Evolutionary conservation across 2,888 invertebrate genomes (phyloP).

Genomic region (Agonopterix arenella): DNA sequence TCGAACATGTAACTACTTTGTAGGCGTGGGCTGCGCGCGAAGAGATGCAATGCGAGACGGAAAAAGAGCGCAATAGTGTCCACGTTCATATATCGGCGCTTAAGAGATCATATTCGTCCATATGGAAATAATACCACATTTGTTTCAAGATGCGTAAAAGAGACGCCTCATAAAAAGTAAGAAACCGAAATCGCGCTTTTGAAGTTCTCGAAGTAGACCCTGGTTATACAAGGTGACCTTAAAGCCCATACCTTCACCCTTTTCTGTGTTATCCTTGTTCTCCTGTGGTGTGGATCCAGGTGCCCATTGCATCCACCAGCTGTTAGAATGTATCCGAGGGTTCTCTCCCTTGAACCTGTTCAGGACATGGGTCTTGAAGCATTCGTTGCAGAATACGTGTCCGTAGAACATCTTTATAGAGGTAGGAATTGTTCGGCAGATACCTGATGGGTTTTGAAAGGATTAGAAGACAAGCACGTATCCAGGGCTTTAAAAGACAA

Average conservation of each 20-base stretch:
- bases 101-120: too few species aligned
- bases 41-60: too few species aligned
- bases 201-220: neutral
- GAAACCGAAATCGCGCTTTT: neutral
- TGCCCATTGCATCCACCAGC: constrained; percentile 66
- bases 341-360: constrained; percentile 44
- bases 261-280: constrained; percentile 12
- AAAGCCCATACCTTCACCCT: constrained; percentile 1
- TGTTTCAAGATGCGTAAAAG: too few species aligned
- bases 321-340: constrained; percentile 43
- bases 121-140: too few species aligned
- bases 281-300: constrained; percentile 34
- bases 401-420: constrained; percentile 65
- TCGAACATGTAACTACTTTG: too few species aligned
- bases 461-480: too few species aligned
- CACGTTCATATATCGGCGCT: too few species aligned
- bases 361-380: constrained; percentile 59
- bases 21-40: too few species aligned
- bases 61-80: too few species aligned
- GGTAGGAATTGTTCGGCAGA: constrained; percentile 54
- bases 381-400: constrained; percentile 63
- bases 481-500: too few species aligned
- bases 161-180: neutral
- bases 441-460: constrained; percentile 29
- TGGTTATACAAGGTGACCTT: neutral